Conservation (phyloP, 2,113 vertebrate genomes). For the Labrus mixtus region DNA sequence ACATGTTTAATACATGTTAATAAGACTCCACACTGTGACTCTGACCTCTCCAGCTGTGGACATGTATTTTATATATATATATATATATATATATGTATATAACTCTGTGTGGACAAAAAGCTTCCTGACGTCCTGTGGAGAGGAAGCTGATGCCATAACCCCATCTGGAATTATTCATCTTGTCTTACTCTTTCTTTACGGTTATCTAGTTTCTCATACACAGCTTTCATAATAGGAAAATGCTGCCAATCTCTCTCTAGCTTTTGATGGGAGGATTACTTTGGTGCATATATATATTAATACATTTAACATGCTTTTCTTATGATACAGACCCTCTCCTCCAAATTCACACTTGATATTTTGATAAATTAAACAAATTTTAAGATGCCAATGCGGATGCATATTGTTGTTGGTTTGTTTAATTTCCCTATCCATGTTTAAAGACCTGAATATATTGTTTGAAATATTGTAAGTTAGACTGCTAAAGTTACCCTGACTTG, state of each 20-base stretch:
- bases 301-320: conserved; percentile 67
- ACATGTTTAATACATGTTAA: conserved; percentile 66
- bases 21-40: conserved; percentile 52
- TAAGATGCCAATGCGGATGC: not conserved
- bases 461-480: no score
- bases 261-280: conserved; percentile 61
- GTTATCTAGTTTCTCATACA: no score
- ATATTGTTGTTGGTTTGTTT: not conserved
- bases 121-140: conserved; percentile 36
- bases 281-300: conserved; percentile 70
- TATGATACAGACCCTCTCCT: conserved; percentile 61
- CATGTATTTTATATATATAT: no score
- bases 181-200: not conserved
- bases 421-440: conserved; percentile 37
- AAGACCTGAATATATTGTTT: conserved; percentile 22
- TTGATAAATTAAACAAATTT: conserved; percentile 59
- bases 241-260: no score
- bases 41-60: conserved; percentile 56
- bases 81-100: no score
- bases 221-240: no score
- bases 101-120: conserved; percentile 30
- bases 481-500: no score
- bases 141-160: conserved; percentile 20
- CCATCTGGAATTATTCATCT: not conserved
- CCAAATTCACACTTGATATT: conserved; percentile 62